Evolutionary conservation across 2,113 vertebrate species (phyloP).

Genomic region (Urocolius indicus): DNA sequence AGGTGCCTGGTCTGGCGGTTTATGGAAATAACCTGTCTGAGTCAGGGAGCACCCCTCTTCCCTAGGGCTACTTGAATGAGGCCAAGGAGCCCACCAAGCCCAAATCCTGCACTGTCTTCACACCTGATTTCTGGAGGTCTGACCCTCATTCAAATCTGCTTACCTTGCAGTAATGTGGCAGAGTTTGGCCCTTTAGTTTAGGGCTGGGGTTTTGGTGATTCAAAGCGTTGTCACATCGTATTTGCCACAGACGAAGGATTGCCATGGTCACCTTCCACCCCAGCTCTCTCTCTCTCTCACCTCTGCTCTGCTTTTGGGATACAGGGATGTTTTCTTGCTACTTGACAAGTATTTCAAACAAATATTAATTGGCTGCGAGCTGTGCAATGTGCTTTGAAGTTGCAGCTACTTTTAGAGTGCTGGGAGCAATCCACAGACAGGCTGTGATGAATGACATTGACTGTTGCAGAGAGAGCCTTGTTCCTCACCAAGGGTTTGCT

Average conservation of each 20-base stretch:
- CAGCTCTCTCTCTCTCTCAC: neutral
- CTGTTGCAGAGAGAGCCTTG: neutral
- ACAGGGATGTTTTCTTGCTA: neutral
- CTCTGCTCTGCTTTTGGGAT: neutral
- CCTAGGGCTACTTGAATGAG: neutral
- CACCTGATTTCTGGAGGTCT: neutral
- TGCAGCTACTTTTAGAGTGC: neutral
- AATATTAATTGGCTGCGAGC: neutral
- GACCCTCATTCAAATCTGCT: neutral
- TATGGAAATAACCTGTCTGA: neutral
- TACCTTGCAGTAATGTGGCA: neutral
- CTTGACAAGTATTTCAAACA: neutral
- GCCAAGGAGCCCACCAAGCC: neutral
- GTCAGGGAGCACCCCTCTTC: neutral
- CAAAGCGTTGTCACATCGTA: neutral
- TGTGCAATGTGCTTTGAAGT: neutral
- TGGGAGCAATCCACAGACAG: neutral
- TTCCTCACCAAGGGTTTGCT: neutral
- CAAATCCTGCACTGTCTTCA: neutral
- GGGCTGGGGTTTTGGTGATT: neutral
- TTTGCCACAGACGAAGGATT: neutral
- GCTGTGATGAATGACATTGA: neutral
- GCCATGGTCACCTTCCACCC: neutral
- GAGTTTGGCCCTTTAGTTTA: neutral
- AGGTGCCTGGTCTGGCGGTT: neutral